Base-by-base conservation (phyloP, 2,888 invertebrate genomes). In the Agriopis leucophaearia region DNA sequence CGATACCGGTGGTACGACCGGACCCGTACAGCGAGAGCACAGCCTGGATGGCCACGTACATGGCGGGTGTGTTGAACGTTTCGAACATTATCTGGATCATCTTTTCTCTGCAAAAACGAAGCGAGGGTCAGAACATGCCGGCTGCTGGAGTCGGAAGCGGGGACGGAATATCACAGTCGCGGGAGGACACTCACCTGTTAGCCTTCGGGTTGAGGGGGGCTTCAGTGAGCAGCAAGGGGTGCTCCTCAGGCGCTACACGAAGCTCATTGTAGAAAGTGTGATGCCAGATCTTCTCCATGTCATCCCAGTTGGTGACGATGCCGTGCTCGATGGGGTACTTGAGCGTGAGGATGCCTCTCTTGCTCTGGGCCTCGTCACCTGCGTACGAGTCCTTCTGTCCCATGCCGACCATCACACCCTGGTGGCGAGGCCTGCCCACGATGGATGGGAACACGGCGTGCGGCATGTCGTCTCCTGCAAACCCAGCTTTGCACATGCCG, bases 201-300 rank as follows among this genome's bases (percentile, higher is more conserved):
- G 97, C 97, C 89, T 98, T 97, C 76, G 97, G 97, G 92, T 97
- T 98, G 81, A 97, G 95, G 75, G 98, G 98, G 61, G 97, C 97
- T 92, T 98, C 98, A 67, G 98, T 98, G 82, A 98, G 95, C 80
- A 98, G 95, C 75, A 98, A 97, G 76, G 98, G 98, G 94, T 98
- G 97, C 88, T 98, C 97, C 90, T 97, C 98, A 72, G 99, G 98
- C 64, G 98, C 98, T 63, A 99, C 98, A 93, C 99, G 96, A 88
- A 99, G 96, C 93, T 99, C 98, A 90, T 99, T 99, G 97, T 99
- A 99, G 96, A 99, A 99, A 86, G 99, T 98, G 95, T 99, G 99
- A 93, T 99, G 99, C 99, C 99, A 99, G 95, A 99, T 99, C 94
- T 99, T 98, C 94, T 99, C 99, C 99, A 99, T 99, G 86, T 98